Evolutionary conservation across 2,888 invertebrate genomes (phyloP).

Genomic region (Drosophila meridiana): DNA sequence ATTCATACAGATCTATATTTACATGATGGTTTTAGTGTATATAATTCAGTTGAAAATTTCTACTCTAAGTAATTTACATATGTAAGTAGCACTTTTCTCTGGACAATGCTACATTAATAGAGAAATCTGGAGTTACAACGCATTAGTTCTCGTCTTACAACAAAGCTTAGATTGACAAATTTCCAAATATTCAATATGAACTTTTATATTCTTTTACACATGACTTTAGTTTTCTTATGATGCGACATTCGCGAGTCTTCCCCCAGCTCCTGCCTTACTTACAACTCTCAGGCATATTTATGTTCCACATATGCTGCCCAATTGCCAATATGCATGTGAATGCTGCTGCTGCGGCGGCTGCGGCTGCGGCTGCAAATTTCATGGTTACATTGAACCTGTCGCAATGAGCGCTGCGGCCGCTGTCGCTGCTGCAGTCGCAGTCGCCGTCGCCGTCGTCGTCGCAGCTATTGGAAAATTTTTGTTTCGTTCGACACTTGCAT

Average conservation of each 20-base stretch:
- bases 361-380: slow-evolving; percentile 47
- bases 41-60: too few relatives aligned
- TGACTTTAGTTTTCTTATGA: background rate
- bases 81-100: too few relatives aligned
- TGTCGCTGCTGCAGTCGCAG: slow-evolving; percentile 7
- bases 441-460: slow-evolving; percentile 14
- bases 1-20: too few relatives aligned
- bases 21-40: too few relatives aligned
- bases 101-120: too few relatives aligned
- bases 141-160: too few relatives aligned
- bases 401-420: slow-evolving; percentile 22
- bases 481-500: slow-evolving; percentile 65
- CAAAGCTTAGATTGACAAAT: background rate
- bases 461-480: slow-evolving; percentile 73
- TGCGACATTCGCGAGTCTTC: background rate
- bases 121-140: too few relatives aligned
- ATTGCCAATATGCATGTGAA: slow-evolving; percentile 40
- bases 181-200: background rate
- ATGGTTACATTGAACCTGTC: slow-evolving; percentile 76
- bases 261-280: background rate
- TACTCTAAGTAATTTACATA: too few relatives aligned
- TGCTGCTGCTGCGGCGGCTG: slow-evolving; percentile 20
- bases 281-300: background rate
- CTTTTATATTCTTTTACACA: background rate
- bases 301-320: slow-evolving; percentile 11